phyloP scores from a whole-genome alignment of 2,113 vertebrate species.

The Crotophaga sulcirostris region DNA sequence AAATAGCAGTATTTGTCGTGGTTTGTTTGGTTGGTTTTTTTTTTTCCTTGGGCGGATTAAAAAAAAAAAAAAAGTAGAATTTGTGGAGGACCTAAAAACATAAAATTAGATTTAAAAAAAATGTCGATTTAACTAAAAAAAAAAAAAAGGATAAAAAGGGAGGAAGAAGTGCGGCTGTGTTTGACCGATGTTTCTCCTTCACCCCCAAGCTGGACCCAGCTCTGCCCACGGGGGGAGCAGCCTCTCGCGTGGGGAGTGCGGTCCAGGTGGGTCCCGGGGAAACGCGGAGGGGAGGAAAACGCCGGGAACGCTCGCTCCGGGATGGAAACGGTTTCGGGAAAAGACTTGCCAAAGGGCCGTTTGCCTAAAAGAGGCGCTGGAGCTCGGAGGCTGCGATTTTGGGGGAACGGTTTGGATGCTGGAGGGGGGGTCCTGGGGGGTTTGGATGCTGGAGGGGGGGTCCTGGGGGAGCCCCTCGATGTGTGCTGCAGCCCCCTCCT shows the following conservation, averaged over 20 bases:
- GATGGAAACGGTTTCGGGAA: no score
- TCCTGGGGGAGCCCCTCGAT: no score
- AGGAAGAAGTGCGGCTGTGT: rapidly evolving
- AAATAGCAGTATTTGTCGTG: background rate
- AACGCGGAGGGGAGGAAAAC: background rate
- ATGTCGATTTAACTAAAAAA: no score
- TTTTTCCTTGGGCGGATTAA: background rate
- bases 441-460: background rate
- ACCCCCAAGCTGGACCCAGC: background rate
- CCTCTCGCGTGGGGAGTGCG: background rate
- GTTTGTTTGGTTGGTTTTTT: background rate
- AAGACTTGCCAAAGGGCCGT: no score
- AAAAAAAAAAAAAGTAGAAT: background rate
- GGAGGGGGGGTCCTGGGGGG: rapidly evolving
- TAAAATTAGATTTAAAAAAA: background rate
- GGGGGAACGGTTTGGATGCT: background rate
- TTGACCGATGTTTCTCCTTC: background rate
- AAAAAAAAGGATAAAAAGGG: background rate
- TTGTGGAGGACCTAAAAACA: background rate
- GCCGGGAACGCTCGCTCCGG: rapidly evolving
- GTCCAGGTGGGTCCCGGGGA: background rate
- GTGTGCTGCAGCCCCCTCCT: background rate
- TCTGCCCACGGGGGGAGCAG: background rate
- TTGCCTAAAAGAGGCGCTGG: no score
- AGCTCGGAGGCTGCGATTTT: background rate